Conservation (phyloP, 1,140 invertebrate species). For the Armadillidium nasatum region DNA sequence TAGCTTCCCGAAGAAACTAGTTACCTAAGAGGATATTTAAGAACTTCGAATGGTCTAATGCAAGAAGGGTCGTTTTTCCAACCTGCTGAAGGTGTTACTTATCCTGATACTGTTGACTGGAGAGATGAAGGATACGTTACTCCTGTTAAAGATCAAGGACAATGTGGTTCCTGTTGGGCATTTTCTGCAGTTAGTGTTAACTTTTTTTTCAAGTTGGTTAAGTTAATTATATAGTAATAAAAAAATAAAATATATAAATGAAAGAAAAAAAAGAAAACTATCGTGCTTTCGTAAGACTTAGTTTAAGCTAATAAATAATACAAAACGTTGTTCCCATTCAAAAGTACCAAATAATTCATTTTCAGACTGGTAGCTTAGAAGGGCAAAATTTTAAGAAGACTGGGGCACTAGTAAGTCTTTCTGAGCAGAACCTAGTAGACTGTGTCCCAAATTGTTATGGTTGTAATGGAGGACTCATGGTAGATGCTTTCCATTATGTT, state of each 20-base stretch:
- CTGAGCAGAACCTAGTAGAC: conserved; percentile 16
- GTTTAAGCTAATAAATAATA: no score
- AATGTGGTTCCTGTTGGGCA: conserved; percentile 90
- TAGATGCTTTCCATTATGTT: neutral
- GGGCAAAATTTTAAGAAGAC: conserved; percentile 12
- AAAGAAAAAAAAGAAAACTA: no score
- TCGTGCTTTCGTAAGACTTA: no score
- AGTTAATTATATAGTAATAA: no score
- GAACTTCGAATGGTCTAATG: no score
- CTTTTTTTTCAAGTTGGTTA: no score
- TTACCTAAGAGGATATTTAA: no score
- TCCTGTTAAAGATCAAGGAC: conserved; percentile 82
- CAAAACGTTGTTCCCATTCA: no score
- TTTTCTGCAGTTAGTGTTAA: conserved; percentile 64
- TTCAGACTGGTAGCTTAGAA: conserved; percentile 7
- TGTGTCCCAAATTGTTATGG: neutral
- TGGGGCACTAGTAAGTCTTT: conserved; percentile 1
- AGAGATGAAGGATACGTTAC: conserved; percentile 79
- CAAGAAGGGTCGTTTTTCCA: no score
- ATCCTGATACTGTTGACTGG: conserved; percentile 71
- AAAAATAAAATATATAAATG: no score
- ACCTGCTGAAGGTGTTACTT: neutral
- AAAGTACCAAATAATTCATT: no score
- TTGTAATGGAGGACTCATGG: neutral
- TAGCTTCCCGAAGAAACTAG: no score